Evolutionary conservation across 2,113 vertebrate species (phyloP).

Genomic region (Trochalopteron elliotii): DNA sequence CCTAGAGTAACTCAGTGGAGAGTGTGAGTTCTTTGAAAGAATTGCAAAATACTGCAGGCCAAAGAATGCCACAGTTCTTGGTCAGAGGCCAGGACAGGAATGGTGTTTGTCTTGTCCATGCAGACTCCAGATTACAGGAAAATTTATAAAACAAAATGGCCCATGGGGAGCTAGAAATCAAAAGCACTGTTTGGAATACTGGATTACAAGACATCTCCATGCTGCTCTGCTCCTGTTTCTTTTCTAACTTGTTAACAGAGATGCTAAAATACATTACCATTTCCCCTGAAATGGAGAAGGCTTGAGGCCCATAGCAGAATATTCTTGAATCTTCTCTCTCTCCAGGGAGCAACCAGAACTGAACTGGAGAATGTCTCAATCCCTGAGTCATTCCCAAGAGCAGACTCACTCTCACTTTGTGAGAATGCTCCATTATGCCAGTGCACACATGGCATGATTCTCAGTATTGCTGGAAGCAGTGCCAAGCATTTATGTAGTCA

Average conservation of each 20-base stretch:
- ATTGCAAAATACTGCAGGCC: not conserved
- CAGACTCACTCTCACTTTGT: not conserved
- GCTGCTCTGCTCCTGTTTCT: not conserved
- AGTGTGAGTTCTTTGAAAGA: not conserved
- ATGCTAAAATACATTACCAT: not conserved
- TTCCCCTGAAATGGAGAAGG: not conserved
- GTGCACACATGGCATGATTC: not conserved
- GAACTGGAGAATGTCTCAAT: not conserved
- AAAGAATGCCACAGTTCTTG: not conserved
- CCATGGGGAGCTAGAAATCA: not conserved
- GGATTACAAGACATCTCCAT: not conserved
- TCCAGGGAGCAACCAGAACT: not conserved
- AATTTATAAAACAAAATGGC: not conserved
- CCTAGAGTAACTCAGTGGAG: not conserved
- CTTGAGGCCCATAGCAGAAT: not conserved
- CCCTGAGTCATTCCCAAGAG: not conserved
- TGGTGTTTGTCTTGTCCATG: not conserved
- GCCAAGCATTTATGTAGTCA: not conserved
- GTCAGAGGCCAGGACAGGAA: not conserved
- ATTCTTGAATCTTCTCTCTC: not conserved
- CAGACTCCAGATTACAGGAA: not conserved
- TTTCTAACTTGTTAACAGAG: not conserved
- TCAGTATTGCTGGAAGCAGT: not conserved
- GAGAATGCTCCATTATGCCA: not conserved
- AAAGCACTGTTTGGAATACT: not conserved